Base-by-base conservation (phyloP, 2,797 vertebrate genomes). In the Gallinago stenura region DNA sequence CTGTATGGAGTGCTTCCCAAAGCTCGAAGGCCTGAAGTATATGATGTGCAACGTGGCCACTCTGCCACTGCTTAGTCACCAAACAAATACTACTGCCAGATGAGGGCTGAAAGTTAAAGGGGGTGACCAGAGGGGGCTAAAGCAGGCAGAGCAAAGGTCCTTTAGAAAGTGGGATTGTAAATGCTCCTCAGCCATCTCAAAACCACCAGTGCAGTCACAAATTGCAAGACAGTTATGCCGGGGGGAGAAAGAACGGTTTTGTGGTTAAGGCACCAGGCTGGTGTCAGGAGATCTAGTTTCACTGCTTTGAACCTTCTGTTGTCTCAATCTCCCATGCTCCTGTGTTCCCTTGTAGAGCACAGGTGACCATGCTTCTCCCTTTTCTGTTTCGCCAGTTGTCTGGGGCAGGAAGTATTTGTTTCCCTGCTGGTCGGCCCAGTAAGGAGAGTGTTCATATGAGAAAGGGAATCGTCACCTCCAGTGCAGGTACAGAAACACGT, bases 141-240 rank as follows among this genome's bases (percentile, higher is more conserved):
- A 75, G 61, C 45, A 83, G 68, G 39, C 26, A 17, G 35, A 76
- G 30, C 58, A 83, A 71, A 94, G 31, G 60, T 89, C 15, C 4
- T 57, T 87, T 65, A 73, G 69, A 62, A 73, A 58, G 11, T 12
- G 16, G 35, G 30, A 10, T 60, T 76, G 33, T 30, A 80, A 85
- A 64, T 43, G 48, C 25, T 83, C 31, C 43, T 87, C 33, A 68
- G 25, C 8, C 8, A 4, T 57, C 75, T 83, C 31, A 53, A 33
- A 64, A 46, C 7, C 26, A 45, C 21, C 1, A 1, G 7, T 79
- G 71, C 0, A 2, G 73, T 92, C 78, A 77, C 76, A 90, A 18
- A 78, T 80, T 71, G 45, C 20, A 61, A 73, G 81, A 68, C 64
- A 39, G 78, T 95, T 93, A 89, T 46, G 37, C 77, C 28, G 26